These are phyloP conservation scores for Hedya salicella DNA, from an alignment of 2,888 invertebrate species.

Conservation along the genomic window DNA sequence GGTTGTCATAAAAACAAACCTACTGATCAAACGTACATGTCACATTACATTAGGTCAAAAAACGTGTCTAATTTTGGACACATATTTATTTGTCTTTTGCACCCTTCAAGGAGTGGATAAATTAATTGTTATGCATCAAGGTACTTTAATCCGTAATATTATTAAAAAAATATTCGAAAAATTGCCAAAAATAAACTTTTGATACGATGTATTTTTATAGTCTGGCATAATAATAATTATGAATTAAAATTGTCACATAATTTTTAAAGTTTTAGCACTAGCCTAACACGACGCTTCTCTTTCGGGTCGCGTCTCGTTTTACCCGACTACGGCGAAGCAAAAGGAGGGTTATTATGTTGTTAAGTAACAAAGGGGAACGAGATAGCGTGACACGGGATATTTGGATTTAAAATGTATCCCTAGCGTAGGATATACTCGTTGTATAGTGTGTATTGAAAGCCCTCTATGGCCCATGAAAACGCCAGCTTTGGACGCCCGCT, in stretches of 20 bases:
- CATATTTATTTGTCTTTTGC: constrained; percentile 1
- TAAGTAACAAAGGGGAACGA: too few species aligned
- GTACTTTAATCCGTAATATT: constrained; percentile 15
- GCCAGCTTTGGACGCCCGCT: too few species aligned
- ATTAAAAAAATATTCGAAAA: constrained; percentile 25
- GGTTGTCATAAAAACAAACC: too few species aligned
- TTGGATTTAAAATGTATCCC: too few species aligned
- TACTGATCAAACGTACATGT: too few species aligned
- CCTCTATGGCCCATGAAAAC: too few species aligned
- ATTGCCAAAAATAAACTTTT: constrained; percentile 31
- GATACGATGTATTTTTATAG: constrained; percentile 39
- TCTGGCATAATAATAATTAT: background rate
- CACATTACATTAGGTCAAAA: background rate
- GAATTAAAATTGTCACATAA: background rate
- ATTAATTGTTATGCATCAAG: constrained; percentile 13
- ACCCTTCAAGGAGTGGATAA: constrained; percentile 37
- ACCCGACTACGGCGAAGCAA: too few species aligned
- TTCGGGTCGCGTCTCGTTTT: background rate
- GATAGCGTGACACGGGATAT: too few species aligned
- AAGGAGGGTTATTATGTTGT: too few species aligned
- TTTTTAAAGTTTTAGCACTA: background rate
- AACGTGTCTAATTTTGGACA: constrained; percentile 8
- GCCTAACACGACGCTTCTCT: background rate
- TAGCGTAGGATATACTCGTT: too few species aligned
- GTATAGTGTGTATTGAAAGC: too few species aligned